Evolutionary conservation across 1,140 invertebrate genomes (phyloP).

Genomic region (Drosophila ohnishii): DNA sequence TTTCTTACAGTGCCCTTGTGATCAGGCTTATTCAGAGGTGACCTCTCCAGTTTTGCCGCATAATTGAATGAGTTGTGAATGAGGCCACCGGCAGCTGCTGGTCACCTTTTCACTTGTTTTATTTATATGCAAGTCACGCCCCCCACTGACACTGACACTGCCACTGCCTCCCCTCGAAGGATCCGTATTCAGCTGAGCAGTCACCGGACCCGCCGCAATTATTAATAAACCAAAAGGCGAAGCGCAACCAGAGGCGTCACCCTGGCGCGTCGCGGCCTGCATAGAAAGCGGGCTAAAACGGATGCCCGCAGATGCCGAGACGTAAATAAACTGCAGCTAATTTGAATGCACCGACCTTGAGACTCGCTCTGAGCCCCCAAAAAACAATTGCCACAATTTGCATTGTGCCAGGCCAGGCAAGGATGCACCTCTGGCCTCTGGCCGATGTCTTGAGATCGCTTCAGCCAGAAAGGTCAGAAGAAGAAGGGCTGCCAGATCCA

Average conservation of each 20-base stretch:
- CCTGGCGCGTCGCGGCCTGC: constrained; percentile 20
- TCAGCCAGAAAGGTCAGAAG: constrained; percentile 13
- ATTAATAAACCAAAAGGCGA: constrained; percentile 41
- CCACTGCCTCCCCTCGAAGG: background rate
- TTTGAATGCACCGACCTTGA: constrained; percentile 42
- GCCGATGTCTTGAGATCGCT: constrained; percentile 29
- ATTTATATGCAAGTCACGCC: constrained; percentile 43
- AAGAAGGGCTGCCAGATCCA: background rate
- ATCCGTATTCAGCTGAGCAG: constrained; percentile 31
- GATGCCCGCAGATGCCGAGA: constrained; percentile 27
- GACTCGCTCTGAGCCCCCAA: constrained; percentile 6
- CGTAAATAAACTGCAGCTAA: constrained; percentile 53
- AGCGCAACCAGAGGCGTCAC: constrained; percentile 15
- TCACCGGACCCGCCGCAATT: constrained; percentile 15
- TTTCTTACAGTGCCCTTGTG: constrained; percentile 3
- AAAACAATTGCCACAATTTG: constrained; percentile 46
- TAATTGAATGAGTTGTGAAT: constrained; percentile 43
- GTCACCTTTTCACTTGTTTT: constrained; percentile 22
- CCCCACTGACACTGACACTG: background rate
- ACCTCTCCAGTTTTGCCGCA: constrained; percentile 18
- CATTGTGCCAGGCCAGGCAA: constrained; percentile 14
- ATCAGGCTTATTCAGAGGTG: constrained; percentile 22
- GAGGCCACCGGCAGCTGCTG: constrained; percentile 24
- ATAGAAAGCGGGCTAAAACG: constrained; percentile 21
- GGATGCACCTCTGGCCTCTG: constrained; percentile 22